Conservation (phyloP, 2,888 invertebrate species). For the Dryocosmus kuriphilus region DNA sequence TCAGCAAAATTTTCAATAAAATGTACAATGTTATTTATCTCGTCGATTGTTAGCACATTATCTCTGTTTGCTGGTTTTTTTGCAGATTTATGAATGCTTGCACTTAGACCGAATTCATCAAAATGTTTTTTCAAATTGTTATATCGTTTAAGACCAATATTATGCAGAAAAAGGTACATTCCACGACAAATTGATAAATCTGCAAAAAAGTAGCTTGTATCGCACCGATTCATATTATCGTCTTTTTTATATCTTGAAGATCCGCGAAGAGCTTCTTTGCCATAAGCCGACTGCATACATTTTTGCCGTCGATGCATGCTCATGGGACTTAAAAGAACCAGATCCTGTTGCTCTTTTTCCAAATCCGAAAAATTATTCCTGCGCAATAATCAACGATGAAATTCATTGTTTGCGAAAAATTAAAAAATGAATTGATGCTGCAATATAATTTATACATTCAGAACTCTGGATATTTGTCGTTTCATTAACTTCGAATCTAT, state of each 20-base stretch:
- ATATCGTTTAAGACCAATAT: not conserved
- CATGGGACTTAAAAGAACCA: not conserved
- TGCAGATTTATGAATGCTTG: not conserved
- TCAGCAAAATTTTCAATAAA: no score
- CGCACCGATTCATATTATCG: no score
- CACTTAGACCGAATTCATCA: not conserved
- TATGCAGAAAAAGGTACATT: slow-evolving; percentile 12
- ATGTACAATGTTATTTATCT: no score
- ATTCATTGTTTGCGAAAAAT: no score
- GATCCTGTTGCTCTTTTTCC: not conserved
- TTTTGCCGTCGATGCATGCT: not conserved
- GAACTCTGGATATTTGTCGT: no score
- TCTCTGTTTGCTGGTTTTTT: not conserved
- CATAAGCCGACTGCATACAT: not conserved
- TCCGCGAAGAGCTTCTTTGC: no score
- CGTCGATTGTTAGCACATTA: not conserved
- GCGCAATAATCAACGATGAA: no score
- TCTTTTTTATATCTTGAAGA: no score
- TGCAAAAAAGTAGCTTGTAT: no score
- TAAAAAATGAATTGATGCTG: no score
- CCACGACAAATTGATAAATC: not conserved
- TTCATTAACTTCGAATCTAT: no score
- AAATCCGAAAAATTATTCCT: not conserved
- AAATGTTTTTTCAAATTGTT: not conserved
- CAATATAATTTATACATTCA: no score